phyloP scores from a whole-genome alignment of 2,797 vertebrate genomes.

The Enteromius treurensis region DNA sequence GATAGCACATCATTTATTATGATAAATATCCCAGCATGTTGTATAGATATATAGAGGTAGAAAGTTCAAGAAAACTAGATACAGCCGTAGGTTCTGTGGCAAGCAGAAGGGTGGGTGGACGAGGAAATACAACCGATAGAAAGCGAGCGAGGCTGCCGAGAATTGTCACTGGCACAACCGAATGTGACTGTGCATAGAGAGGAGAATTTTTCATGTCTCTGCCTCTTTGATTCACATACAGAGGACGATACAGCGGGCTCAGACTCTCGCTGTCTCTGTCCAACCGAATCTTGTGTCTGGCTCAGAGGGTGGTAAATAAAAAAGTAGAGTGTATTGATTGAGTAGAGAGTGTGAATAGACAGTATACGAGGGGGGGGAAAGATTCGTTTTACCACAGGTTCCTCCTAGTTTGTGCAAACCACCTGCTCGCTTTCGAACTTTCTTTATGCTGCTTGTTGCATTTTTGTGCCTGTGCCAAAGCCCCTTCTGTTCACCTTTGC shows the following conservation, averaged over 20 bases:
- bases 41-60: conserved; percentile 25
- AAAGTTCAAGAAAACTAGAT: conserved; percentile 38
- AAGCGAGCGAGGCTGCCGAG: conserved; percentile 19
- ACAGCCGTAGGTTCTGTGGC: background rate
- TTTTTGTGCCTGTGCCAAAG: conserved; percentile 27
- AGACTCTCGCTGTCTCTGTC: conserved; percentile 38
- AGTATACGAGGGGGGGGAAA: background rate
- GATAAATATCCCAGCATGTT: conserved; percentile 28
- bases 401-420: conserved; percentile 32
- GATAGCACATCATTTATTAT: conserved; percentile 36
- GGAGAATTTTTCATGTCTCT: conserved; percentile 42
- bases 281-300: conserved; percentile 28
- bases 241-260: conserved; percentile 41
- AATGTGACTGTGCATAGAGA: conserved; percentile 48
- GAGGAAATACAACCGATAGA: conserved; percentile 12
- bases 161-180: conserved; percentile 23
- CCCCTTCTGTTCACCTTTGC: conserved; percentile 32
- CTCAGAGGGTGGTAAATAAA: conserved; percentile 43
- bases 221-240: conserved; percentile 41
- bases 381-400: background rate
- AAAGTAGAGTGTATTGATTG: conserved; percentile 11
- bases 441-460: conserved; percentile 8
- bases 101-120: conserved; percentile 8
- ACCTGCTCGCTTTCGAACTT: conserved; percentile 14
- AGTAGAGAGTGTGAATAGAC: background rate